Evolutionary conservation across 1,140 invertebrate species (phyloP).

Genomic region (Drosophila simulans): DNA sequence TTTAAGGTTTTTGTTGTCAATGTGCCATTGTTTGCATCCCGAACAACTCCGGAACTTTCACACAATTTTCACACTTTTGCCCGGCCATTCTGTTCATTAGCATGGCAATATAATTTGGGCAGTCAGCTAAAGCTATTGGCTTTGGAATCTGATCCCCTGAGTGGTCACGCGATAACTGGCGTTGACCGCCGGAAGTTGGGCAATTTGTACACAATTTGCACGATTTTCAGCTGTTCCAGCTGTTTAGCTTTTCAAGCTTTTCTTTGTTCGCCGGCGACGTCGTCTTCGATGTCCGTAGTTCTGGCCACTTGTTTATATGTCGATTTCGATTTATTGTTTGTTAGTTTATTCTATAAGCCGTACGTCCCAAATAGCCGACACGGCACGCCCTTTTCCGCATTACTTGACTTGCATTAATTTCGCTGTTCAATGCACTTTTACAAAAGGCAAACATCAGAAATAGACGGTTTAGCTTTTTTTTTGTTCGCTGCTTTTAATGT

Average conservation of each 20-base stretch:
- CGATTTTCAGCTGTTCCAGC: constrained; percentile 21
- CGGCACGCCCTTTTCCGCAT: constrained; percentile 77
- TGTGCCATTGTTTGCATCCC: constrained; percentile 59
- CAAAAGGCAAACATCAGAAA: constrained; percentile 69
- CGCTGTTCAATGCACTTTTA: constrained; percentile 79
- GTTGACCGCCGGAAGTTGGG: constrained; percentile 63
- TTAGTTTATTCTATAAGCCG: constrained; percentile 37
- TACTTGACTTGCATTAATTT: constrained; percentile 77
- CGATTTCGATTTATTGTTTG: constrained; percentile 31
- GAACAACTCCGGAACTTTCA: constrained; percentile 57
- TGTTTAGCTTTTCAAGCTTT: constrained; percentile 7
- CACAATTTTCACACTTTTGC: constrained; percentile 70
- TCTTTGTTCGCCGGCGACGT: constrained; percentile 15
- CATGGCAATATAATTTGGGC: constrained; percentile 60
- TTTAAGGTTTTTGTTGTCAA: constrained; percentile 41
- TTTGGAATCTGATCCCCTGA: constrained; percentile 18
- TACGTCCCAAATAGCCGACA: constrained; percentile 61
- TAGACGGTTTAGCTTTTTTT: constrained; percentile 44
- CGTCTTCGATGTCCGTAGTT: constrained; percentile 61
- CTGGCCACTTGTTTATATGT: constrained; percentile 36
- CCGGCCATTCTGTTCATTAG: constrained; percentile 72
- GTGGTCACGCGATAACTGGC: constrained; percentile 56
- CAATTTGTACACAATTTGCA: constrained; percentile 69
- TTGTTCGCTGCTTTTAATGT: constrained; percentile 62
- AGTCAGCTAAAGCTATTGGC: not conserved